Evolutionary conservation across 1,140 invertebrate species (phyloP).

Genomic region (Phthorimaea operculella): DNA sequence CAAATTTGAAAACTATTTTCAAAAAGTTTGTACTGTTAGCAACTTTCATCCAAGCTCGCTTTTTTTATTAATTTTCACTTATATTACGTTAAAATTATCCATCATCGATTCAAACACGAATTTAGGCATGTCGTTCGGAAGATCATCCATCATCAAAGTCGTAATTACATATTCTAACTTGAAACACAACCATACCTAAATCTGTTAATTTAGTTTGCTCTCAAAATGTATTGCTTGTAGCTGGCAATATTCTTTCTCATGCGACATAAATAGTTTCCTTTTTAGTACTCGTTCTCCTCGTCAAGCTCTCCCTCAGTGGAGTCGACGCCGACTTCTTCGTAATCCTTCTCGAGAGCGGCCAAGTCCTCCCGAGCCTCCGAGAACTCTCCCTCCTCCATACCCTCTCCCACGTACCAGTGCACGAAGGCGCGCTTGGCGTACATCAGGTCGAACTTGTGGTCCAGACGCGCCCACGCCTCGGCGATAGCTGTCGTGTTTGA

Average conservation of each 20-base stretch:
- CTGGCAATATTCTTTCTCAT: constrained; percentile 15
- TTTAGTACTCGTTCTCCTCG: constrained; percentile 69
- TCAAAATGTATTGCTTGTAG: too few relatives aligned
- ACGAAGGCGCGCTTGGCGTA: constrained; percentile 81
- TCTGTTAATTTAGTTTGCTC: too few relatives aligned
- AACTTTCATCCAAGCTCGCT: background rate
- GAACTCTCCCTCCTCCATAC: constrained; percentile 87
- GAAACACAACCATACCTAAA: too few relatives aligned
- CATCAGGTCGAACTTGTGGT: constrained; percentile 88
- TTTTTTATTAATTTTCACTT: background rate
- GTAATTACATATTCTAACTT: too few relatives aligned
- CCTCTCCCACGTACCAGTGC: constrained; percentile 82
- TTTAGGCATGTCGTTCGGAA: too few relatives aligned
- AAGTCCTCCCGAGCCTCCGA: constrained; percentile 87
- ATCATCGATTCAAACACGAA: too few relatives aligned
- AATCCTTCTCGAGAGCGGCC: constrained; percentile 82
- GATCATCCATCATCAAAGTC: too few relatives aligned
- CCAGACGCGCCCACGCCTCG: constrained; percentile 84
- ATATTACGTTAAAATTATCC: too few relatives aligned
- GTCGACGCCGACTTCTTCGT: constrained; percentile 73
- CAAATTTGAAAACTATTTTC: constrained; percentile 28
- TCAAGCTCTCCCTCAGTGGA: constrained; percentile 72
- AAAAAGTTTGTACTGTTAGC: constrained; percentile 43
- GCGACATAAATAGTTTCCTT: constrained; percentile 2
- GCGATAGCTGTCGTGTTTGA: constrained; percentile 71